Base-by-base conservation (phyloP, 2,113 vertebrate species). In the Nothoprocta perdicaria region DNA sequence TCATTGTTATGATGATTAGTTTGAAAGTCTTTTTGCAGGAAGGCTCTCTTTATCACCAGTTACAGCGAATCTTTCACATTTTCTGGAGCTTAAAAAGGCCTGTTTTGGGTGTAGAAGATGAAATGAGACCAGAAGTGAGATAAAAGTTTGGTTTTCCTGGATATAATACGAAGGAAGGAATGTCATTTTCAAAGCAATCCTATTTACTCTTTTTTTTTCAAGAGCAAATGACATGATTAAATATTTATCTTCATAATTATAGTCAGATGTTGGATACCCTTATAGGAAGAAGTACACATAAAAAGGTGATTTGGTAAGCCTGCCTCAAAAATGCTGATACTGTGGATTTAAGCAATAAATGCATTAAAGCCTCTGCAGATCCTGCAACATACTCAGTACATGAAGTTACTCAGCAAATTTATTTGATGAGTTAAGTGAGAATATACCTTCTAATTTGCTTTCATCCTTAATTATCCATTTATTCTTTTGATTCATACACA, bases 381-480 rank as follows among this genome's bases (percentile, higher is more conserved):
- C 81, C 93, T 95, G 65, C 52, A 94, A 96, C 75, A 67, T 83
- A 96, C 96, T 97, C 89, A 89, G 87, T 79, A 72, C 31, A 67
- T 96, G 94, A 91, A 96, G 80, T 96, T 97, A 92, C 88, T 95
- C 35, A 48, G 93, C 95, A 96, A 97, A 97, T 97, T 95, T 97
- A 97, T 98, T 98, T 98, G 96, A 97, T 96, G 96, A 97, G 95
- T 97, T 96, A 95, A 97, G 97, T 97, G 97, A 97, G 87, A 96
- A 91, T 96, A 96, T 97, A 97, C 91, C 62, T 96, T 96, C 93
- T 96, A 96, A 98, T 98, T 98, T 97, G 95, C 98, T 97, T 98
- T 97, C 86, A 92, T 97, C 92, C 95, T 95, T 97, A 98, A 98
- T 98, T 98, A 98, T 98, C 96, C 96, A 98, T 98, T 98, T 98